Evolutionary conservation across 2,888 invertebrate genomes (phyloP).

Genomic region (Frankliniella fusca): DNA sequence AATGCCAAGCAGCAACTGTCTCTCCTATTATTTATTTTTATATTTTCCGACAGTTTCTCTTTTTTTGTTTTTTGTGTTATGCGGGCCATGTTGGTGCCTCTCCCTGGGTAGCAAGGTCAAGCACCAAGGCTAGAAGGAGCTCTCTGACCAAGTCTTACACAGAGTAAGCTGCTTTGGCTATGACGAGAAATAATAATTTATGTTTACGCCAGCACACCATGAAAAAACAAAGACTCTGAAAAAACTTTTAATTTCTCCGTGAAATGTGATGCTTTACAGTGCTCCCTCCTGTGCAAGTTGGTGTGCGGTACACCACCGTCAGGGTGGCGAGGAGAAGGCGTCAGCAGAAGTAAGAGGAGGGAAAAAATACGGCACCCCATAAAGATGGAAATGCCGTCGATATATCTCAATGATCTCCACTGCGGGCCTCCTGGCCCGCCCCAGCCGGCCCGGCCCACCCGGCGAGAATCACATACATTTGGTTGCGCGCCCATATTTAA

Average conservation of each 20-base stretch:
- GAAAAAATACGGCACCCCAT: neutral
- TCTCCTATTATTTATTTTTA: neutral
- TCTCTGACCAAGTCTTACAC: too few relatives aligned
- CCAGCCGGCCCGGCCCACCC: neutral
- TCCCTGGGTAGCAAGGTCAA: neutral
- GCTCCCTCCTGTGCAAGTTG: too few relatives aligned
- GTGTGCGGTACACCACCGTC: too few relatives aligned
- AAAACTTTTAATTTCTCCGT: too few relatives aligned
- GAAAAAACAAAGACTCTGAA: too few relatives aligned
- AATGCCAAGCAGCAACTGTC: neutral
- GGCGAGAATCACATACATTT: neutral
- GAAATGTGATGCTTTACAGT: too few relatives aligned
- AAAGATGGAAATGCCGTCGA: constrained; percentile 19
- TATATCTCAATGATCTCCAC: constrained; percentile 11
- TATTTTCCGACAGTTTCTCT: neutral
- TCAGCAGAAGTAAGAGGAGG: neutral
- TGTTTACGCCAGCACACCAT: too few relatives aligned
- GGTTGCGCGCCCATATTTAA: neutral
- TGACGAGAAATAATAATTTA: too few relatives aligned
- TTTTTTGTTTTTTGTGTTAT: too few relatives aligned
- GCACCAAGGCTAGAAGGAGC: neutral
- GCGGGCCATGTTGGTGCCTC: neutral
- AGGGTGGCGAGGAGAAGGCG: too few relatives aligned
- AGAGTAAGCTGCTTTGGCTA: too few relatives aligned
- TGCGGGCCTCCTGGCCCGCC: neutral